These are phyloP conservation scores for Hydrozoanthus tunicans DNA, from an alignment of 64 coral and sea anemone genomes.

Conservation along the genomic window DNA sequence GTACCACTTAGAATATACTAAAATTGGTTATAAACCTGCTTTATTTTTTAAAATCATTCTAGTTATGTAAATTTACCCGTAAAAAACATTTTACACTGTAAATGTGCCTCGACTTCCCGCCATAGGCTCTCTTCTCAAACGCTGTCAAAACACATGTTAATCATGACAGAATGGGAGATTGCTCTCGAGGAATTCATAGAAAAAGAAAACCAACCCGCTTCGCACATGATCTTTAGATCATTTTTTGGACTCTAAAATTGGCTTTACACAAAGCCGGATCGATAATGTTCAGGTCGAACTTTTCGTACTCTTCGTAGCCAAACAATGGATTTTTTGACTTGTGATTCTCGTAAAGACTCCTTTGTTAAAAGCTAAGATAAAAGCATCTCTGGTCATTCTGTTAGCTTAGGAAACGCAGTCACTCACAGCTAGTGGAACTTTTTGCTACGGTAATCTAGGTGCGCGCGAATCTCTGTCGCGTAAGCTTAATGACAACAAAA, in stretches of 20 bases:
- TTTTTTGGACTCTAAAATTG: slow-evolving; percentile 15
- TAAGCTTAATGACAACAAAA: background rate
- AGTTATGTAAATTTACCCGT: slow-evolving; percentile 42
- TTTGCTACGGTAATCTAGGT: no score
- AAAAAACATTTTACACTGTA: background rate
- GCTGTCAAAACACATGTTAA: background rate
- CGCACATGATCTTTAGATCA: background rate
- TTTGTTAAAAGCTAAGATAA: background rate
- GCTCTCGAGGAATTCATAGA: slow-evolving; percentile 47
- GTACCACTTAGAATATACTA: background rate
- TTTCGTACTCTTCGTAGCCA: background rate
- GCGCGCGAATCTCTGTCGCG: background rate
- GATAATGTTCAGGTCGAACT: slow-evolving; percentile 4
- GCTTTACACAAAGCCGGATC: slow-evolving; percentile 29
- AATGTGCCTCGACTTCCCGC: slow-evolving; percentile 20
- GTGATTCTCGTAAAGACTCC: background rate
- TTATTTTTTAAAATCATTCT: slow-evolving; percentile 38
- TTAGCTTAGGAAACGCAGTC: background rate
- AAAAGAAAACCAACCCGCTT: slow-evolving; percentile 4
- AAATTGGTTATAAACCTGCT: slow-evolving; percentile 14
- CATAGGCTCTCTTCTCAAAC: background rate
- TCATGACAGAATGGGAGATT: slow-evolving; percentile 34
- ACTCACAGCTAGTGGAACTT: background rate
- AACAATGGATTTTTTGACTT: background rate
- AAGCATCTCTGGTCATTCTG: slow-evolving; percentile 6